Evolutionary conservation across 2,888 invertebrate species (phyloP).

Genomic region (Eucera pruinosa): DNA sequence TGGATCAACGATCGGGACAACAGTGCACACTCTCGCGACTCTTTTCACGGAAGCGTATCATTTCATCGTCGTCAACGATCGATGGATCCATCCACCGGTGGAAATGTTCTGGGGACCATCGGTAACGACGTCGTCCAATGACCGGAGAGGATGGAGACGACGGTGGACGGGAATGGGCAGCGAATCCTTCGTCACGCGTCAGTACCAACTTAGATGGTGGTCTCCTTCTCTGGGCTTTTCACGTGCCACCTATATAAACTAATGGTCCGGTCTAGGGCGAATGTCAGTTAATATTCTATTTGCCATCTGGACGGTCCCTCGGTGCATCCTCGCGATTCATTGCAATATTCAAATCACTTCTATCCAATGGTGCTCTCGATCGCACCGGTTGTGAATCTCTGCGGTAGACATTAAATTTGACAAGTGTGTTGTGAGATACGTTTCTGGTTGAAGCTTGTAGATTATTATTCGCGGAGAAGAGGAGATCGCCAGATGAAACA

Average conservation of each 20-base stretch:
- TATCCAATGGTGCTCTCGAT: too few relatives aligned
- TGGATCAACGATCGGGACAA: slow-evolving; percentile 53
- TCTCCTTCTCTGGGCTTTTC: slow-evolving; percentile 75
- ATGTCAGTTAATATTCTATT: slow-evolving; percentile 78
- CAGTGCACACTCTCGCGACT: slow-evolving; percentile 1
- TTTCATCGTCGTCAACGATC: slow-evolving; percentile 10
- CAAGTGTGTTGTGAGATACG: too few relatives aligned
- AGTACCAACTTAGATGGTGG: slow-evolving; percentile 80
- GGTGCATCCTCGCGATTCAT: too few relatives aligned
- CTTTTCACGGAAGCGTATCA: slow-evolving; percentile 16
- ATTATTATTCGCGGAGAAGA: neutral
- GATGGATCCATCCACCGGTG: slow-evolving; percentile 20
- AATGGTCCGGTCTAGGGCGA: slow-evolving; percentile 69
- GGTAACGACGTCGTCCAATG: slow-evolving; percentile 63
- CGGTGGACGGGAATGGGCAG: slow-evolving; percentile 70
- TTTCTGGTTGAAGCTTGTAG: neutral
- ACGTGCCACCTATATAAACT: slow-evolving; percentile 78
- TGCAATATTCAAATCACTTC: too few relatives aligned
- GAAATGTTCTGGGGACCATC: neutral
- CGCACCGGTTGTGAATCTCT: too few relatives aligned
- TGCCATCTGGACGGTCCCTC: slow-evolving; percentile 52
- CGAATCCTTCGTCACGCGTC: slow-evolving; percentile 82
- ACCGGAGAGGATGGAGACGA: slow-evolving; percentile 64
- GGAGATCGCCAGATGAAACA: slow-evolving; percentile 49
- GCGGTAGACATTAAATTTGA: too few relatives aligned